phyloP scores from a whole-genome alignment of 2,797 vertebrate species.

The Anas flavirostris region DNA sequence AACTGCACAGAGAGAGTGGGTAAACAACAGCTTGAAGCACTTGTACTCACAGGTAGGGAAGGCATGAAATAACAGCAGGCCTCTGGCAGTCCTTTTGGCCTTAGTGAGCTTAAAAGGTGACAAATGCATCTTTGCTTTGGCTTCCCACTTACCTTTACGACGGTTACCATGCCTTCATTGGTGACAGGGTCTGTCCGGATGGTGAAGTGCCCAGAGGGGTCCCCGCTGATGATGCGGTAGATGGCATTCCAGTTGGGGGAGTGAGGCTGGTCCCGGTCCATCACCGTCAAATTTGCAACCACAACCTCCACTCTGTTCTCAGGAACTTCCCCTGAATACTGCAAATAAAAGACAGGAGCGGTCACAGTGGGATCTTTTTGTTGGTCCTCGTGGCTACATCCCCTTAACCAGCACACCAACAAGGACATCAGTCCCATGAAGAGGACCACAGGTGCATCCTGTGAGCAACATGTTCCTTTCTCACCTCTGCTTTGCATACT shows the following conservation, averaged over 20 bases:
- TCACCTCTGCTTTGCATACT: neutral
- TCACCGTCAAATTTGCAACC: slow-evolving; percentile 91
- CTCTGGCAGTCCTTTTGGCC: neutral
- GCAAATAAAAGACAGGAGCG: neutral
- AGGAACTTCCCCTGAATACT: slow-evolving; percentile 92
- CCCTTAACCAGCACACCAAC: accelerated
- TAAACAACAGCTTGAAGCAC: neutral
- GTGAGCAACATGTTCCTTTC: neutral
- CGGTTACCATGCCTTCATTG: slow-evolving; percentile 93
- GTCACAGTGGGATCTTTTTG: neutral
- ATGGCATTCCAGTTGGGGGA: slow-evolving; percentile 94
- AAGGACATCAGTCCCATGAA: neutral
- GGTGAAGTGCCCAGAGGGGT: slow-evolving; percentile 89
- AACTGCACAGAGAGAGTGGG: neutral
- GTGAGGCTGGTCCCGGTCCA: slow-evolving; percentile 92
- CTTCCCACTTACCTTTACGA: slow-evolving; percentile 86
- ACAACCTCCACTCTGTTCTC: slow-evolving; percentile 90
- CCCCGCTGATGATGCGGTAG: slow-evolving; percentile 93
- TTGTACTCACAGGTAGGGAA: accelerated
- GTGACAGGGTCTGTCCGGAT: slow-evolving; percentile 89
- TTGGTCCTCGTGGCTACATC: accelerated
- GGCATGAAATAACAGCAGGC: neutral
- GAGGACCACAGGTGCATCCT: accelerated
- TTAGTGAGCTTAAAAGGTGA: neutral
- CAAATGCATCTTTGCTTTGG: accelerated